These are phyloP conservation scores for Amiota minor DNA, from an alignment of 2,888 invertebrate genomes.

Conservation along the genomic window DNA sequence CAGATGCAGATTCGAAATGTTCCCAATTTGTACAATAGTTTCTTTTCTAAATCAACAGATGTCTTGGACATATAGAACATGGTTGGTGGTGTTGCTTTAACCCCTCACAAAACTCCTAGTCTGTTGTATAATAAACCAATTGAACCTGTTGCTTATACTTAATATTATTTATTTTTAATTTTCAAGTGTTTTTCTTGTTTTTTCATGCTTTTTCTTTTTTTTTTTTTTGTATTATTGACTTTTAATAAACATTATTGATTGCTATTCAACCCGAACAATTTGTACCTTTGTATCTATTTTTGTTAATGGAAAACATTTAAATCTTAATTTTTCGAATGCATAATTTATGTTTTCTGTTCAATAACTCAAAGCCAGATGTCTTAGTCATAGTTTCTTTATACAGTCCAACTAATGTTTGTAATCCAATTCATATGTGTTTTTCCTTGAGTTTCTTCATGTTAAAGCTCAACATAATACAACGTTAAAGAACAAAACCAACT, in stretches of 20 bases:
- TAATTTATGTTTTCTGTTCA: constrained; percentile 20
- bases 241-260: neutral
- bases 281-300: neutral
- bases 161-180: neutral
- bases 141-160: constrained; percentile 21
- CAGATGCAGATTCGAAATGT: constrained; percentile 2
- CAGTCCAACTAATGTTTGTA: neutral
- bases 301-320: constrained; percentile 15
- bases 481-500: no score
- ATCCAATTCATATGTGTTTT: constrained; percentile 12
- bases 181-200: neutral
- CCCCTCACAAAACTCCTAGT: no score
- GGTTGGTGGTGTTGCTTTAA: no score
- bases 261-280: neutral
- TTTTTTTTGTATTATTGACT: neutral
- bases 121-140: neutral
- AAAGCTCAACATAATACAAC: neutral
- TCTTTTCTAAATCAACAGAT: constrained; percentile 3
- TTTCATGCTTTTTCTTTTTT: constrained; percentile 9
- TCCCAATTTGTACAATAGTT: constrained; percentile 11
- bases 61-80: no score
- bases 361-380: constrained; percentile 1
- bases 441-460: constrained; percentile 15
- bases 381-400: neutral
- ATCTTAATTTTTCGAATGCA: neutral